A percentile compares a stretch with the other conserved stretches of the same genome.
Conservation (phyloP, 2,797 vertebrate species). For the Amphiprion clarkii region DNA sequence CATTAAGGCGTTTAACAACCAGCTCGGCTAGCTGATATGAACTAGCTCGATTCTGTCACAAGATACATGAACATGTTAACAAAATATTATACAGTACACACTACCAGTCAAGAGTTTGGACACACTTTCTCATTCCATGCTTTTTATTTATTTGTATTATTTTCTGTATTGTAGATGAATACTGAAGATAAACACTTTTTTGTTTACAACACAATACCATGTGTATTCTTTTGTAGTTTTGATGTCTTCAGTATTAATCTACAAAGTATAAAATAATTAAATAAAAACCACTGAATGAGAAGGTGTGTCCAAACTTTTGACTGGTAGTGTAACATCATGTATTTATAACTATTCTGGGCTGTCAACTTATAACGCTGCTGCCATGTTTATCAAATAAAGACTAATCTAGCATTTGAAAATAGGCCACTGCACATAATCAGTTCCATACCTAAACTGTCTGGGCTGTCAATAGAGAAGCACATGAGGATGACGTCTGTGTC, state of each 20-base stretch:
- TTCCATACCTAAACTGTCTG: conserved; percentile 93
- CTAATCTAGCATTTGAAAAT: background rate
- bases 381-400: background rate
- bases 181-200: too few relatives aligned
- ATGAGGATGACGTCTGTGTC: conserved; percentile 99
- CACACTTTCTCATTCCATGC: too few relatives aligned
- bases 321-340: fast-evolving
- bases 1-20: conserved; percentile 62
- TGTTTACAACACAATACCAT: too few relatives aligned
- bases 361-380: background rate
- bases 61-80: conserved; percentile 1
- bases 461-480: conserved; percentile 99
- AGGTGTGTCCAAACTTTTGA: too few relatives aligned
- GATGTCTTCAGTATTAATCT: too few relatives aligned
- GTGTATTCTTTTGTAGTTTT: too few relatives aligned
- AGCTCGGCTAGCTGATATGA: conserved; percentile 31
- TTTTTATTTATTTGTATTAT: too few relatives aligned
- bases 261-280: too few relatives aligned
- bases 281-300: too few relatives aligned
- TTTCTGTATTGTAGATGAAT: too few relatives aligned
- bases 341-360: background rate
- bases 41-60: conserved; percentile 17
- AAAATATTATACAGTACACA: background rate
- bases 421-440: background rate
- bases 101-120: too few relatives aligned